phyloP scores from a whole-genome alignment of 1,140 invertebrate genomes.

The Dolichoris vasculosae region DNA sequence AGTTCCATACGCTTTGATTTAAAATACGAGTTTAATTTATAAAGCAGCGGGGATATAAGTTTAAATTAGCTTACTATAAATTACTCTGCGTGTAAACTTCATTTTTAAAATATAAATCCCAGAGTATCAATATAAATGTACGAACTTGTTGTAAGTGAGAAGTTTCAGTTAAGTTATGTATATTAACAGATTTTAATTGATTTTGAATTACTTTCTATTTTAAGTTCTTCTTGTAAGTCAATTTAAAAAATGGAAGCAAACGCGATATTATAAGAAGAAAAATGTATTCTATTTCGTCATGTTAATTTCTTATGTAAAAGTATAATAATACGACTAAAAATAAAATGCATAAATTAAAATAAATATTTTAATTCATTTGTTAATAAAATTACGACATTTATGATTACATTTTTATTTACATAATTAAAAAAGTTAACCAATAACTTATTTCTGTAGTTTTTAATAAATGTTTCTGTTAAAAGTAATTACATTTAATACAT shows the following conservation, averaged over 20 bases:
- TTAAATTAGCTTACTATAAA: conserved; percentile 22
- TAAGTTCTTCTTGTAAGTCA: background rate
- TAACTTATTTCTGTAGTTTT: too few species aligned
- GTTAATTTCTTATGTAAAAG: background rate
- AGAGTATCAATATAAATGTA: background rate
- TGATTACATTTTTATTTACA: too few species aligned
- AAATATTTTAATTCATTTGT: background rate
- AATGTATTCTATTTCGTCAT: background rate
- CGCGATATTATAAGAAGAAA: background rate
- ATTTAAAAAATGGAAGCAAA: background rate
- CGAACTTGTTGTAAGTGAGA: background rate
- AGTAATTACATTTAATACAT: too few species aligned
- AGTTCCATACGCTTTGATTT: background rate
- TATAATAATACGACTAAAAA: background rate
- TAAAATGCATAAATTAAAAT: background rate
- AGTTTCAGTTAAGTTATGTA: background rate
- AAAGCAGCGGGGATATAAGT: conserved; percentile 11
- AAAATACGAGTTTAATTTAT: conserved; percentile 3
- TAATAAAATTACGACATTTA: too few species aligned
- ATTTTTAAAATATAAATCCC: conserved; percentile 16
- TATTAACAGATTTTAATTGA: conserved; percentile 6
- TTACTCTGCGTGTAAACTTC: background rate
- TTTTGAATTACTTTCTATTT: background rate
- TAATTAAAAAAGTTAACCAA: too few species aligned
- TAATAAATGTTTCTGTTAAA: too few species aligned